Conservation (phyloP, 2,113 vertebrate genomes). For the Sturnira hondurensis region DNA sequence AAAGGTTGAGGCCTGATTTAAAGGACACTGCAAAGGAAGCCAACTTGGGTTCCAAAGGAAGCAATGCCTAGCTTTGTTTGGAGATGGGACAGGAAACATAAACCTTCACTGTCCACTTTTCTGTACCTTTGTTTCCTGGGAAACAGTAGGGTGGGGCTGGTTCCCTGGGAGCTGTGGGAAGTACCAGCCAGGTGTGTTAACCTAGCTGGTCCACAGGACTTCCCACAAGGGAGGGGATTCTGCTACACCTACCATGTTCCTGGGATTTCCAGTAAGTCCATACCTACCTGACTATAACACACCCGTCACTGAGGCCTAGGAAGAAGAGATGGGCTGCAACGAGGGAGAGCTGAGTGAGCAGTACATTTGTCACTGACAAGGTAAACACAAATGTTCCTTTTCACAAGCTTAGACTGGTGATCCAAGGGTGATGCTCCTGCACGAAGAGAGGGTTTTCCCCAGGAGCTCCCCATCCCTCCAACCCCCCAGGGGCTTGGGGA, state of each 20-base stretch:
- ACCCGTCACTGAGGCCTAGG: background rate
- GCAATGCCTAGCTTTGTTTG: background rate
- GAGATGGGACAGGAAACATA: constrained; percentile 42
- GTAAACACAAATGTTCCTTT: background rate
- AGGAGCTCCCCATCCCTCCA: background rate
- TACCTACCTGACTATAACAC: background rate
- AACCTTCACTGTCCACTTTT: constrained; percentile 56
- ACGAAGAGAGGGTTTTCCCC: background rate
- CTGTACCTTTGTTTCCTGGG: constrained; percentile 71
- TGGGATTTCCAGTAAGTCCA: constrained; percentile 59
- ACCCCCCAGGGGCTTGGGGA: background rate
- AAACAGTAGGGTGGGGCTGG: constrained; percentile 52
- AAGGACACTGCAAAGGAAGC: background rate
- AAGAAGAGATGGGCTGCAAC: background rate
- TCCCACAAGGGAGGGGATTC: constrained; percentile 41
- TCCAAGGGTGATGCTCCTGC: background rate
- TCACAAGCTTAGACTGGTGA: background rate
- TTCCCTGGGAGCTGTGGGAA: constrained; percentile 35
- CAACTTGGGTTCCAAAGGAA: constrained; percentile 29
- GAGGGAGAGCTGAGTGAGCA: background rate
- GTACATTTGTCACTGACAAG: background rate
- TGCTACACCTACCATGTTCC: background rate
- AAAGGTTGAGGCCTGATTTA: background rate
- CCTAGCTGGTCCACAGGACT: background rate
- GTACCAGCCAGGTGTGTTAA: constrained; percentile 43